Percentiles rank a stretch among this genome's conserved stretches.
phyloP scores from a whole-genome alignment of 2,797 vertebrate species.

The Linurgus olivaceus region DNA sequence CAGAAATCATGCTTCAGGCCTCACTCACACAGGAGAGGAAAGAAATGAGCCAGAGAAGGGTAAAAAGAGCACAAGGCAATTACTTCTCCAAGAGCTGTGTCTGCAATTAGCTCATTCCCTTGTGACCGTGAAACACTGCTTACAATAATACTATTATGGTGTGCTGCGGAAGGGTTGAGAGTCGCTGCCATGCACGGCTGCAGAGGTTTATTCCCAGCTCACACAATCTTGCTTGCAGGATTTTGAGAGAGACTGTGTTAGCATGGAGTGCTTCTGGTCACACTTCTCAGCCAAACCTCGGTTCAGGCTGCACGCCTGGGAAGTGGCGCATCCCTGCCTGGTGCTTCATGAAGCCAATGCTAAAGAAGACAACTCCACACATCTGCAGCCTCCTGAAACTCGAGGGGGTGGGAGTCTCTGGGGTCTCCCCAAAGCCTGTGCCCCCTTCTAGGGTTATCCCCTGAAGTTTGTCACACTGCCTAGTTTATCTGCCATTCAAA shows the following conservation, averaged over 20 bases:
- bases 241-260: rapidly evolving
- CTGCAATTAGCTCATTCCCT: not conserved
- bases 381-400: not conserved
- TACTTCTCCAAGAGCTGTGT: not conserved
- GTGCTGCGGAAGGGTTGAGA: not conserved
- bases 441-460: not conserved
- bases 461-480: rapidly evolving
- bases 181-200: rapidly evolving
- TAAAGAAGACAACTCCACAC: not conserved
- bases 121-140: not conserved
- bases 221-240: not conserved
- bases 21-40: not conserved
- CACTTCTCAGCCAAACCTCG: not conserved
- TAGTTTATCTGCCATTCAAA: rapidly evolving
- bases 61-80: not conserved
- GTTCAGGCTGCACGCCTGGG: rapidly evolving
- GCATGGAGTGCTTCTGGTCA: not conserved
- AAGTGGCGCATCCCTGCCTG: rapidly evolving
- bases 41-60: not conserved
- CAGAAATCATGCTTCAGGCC: not conserved
- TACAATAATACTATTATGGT: not conserved
- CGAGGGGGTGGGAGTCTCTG: rapidly evolving
- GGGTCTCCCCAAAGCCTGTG: not conserved
- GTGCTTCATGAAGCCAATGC: rapidly evolving
- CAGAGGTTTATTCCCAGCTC: not conserved